Conservation (phyloP, 1,140 invertebrate species). For the Periplaneta americana region DNA sequence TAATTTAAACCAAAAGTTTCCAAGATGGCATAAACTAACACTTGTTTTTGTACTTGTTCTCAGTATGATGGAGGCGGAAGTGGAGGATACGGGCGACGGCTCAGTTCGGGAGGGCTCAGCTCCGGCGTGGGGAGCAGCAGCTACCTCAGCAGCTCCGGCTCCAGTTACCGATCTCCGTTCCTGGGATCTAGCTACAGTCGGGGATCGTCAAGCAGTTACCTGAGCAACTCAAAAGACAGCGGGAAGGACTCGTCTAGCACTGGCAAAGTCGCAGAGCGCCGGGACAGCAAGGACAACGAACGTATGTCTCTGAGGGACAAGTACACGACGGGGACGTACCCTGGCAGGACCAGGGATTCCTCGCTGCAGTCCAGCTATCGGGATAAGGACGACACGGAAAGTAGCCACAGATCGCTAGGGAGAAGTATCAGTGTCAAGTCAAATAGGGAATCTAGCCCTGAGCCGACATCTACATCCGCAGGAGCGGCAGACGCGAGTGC, state of each 20-base stretch:
- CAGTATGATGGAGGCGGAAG: not conserved
- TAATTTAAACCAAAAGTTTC: no score
- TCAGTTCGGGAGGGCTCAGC: not conserved
- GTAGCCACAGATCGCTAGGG: not conserved
- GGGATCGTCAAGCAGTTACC: not conserved
- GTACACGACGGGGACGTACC: slow-evolving; percentile 10
- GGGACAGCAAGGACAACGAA: not conserved
- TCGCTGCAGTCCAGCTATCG: not conserved
- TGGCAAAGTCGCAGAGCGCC: no score
- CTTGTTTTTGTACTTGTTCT: not conserved
- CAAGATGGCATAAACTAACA: no score
- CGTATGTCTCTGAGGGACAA: slow-evolving; percentile 7
- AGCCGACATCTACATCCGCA: not conserved
- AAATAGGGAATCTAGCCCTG: not conserved
- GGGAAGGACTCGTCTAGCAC: not conserved
- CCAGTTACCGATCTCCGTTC: not conserved
- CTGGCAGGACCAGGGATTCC: not conserved
- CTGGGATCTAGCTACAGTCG: not conserved
- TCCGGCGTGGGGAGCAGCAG: not conserved
- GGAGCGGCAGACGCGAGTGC: not conserved
- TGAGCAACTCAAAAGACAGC: not conserved
- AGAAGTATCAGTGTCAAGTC: not conserved
- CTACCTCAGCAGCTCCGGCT: not conserved
- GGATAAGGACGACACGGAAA: not conserved
- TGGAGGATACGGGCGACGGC: not conserved